Conservation (phyloP, 1,140 invertebrate species). For the Eupeodes corollae region DNA sequence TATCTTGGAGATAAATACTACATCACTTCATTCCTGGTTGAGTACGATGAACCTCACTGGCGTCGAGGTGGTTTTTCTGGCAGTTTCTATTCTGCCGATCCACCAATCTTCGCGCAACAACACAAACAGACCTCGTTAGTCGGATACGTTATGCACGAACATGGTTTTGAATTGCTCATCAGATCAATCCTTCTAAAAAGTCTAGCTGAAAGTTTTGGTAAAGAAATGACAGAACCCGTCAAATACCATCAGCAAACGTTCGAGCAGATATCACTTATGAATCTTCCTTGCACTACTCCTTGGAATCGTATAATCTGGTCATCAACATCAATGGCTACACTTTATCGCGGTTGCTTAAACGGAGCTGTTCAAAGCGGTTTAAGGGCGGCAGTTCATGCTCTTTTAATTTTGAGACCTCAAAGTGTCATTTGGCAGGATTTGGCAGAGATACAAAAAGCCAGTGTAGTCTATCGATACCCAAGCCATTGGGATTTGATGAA, state of each 20-base stretch:
- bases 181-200: constrained; percentile 10
- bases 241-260: constrained; percentile 11
- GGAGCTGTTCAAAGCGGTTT: constrained; percentile 33
- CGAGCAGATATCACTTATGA: constrained; percentile 6
- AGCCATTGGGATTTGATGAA: no score
- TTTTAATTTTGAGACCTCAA: constrained; percentile 26
- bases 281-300: constrained; percentile 16
- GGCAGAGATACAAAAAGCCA: constrained; percentile 7
- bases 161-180: constrained; percentile 7
- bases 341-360: constrained; percentile 24
- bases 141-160: constrained; percentile 19
- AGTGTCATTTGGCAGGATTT: constrained; percentile 25
- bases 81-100: constrained; percentile 13
- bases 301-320: constrained; percentile 29
- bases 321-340: constrained; percentile 20
- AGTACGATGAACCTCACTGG: constrained; percentile 21
- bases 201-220: constrained; percentile 14
- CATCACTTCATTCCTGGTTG: constrained; percentile 17
- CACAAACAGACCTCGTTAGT: constrained; percentile 2
- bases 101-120: constrained; percentile 18
- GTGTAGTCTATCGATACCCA: no score
- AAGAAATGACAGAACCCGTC: constrained; percentile 17
- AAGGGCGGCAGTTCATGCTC: constrained; percentile 23
- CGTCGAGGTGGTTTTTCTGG: constrained; percentile 18
- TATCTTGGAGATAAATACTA: background rate